Conservation (phyloP, 1,140 invertebrate species). For the Formica selysi region DNA sequence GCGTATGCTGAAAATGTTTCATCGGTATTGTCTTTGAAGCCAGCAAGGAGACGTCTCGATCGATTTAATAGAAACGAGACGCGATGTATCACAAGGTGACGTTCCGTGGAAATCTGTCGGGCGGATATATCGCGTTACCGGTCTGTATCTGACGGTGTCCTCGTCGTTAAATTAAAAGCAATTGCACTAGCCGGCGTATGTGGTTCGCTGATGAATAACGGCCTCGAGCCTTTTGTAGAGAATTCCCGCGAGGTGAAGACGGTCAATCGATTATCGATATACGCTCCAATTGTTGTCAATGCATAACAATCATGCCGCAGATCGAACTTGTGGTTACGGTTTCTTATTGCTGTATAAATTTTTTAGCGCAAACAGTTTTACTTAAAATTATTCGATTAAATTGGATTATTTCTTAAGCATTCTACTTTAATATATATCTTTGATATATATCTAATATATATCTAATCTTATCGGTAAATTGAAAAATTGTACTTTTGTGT, state of each 20-base stretch:
- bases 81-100: conserved; percentile 60
- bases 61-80: conserved; percentile 54
- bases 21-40: conserved; percentile 45
- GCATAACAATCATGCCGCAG: conserved; percentile 18
- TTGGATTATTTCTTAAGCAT: background rate
- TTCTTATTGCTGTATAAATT: background rate
- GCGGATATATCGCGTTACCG: conserved; percentile 55
- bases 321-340: background rate
- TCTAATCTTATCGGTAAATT: background rate
- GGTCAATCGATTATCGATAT: conserved; percentile 53
- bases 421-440: background rate
- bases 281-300: conserved; percentile 41
- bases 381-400: conserved; percentile 6
- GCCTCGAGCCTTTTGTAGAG: conserved; percentile 52
- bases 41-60: conserved; percentile 44
- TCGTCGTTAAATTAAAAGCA: conserved; percentile 62
- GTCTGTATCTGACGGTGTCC: conserved; percentile 35
- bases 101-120: conserved; percentile 48
- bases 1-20: conserved; percentile 41
- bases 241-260: conserved; percentile 45
- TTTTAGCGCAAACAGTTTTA: background rate
- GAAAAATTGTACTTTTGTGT: background rate
- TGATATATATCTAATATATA: background rate
- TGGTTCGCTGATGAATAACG: conserved; percentile 55
- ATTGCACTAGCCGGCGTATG: conserved; percentile 12